These are phyloP conservation scores for Epirrhoe alternata DNA, from an alignment of 2,888 invertebrate genomes.

Conservation along the genomic window DNA sequence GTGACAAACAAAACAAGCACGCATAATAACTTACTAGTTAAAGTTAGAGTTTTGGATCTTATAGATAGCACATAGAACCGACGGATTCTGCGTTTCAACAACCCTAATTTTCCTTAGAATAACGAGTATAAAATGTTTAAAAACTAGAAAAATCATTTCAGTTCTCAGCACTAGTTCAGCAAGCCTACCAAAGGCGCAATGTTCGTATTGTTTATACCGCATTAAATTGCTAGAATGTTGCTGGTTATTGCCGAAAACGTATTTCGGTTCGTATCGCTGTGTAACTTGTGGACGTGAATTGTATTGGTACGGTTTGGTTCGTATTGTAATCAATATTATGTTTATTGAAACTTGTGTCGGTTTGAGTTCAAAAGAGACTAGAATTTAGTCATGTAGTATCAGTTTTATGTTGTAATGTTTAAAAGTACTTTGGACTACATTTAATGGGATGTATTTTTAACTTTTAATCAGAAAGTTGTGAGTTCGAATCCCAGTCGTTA, in stretches of 20 bases:
- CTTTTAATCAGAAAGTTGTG: no score
- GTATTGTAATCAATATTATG: constrained; percentile 37
- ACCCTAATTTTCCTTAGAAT: neutral
- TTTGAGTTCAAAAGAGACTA: neutral
- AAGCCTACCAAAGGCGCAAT: constrained; percentile 58
- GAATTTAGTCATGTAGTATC: neutral
- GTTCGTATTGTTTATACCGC: constrained; percentile 82
- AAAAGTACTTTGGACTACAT: no score
- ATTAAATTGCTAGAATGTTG: constrained; percentile 84
- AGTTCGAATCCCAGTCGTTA: no score
- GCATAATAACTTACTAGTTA: no score
- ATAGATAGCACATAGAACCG: no score
- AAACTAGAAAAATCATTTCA: neutral
- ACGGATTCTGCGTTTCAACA: no score
- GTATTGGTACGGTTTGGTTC: constrained; percentile 47
- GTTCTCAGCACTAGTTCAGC: constrained; percentile 12
- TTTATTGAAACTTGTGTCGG: constrained; percentile 15
- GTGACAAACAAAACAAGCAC: no score
- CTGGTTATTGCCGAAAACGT: constrained; percentile 83
- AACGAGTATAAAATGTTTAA: neutral
- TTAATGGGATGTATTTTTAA: no score
- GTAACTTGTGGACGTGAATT: constrained; percentile 76
- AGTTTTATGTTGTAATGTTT: no score
- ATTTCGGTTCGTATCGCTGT: constrained; percentile 76
- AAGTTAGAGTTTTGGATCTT: no score